Evolutionary conservation across 2,113 vertebrate genomes (phyloP).

Genomic region (Peromyscus leucopus): DNA sequence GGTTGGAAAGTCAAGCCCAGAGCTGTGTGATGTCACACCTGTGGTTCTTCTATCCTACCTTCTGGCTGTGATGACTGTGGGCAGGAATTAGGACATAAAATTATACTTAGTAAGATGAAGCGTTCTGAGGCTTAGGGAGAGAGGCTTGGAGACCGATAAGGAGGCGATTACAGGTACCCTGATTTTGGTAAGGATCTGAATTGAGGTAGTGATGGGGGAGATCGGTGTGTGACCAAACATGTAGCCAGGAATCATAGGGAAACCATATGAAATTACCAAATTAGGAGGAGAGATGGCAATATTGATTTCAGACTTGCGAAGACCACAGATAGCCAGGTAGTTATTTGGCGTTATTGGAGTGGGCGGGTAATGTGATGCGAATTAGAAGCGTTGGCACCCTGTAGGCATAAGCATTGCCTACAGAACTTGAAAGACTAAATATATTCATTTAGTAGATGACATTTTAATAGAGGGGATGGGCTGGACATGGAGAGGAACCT

Average conservation of each 20-base stretch:
- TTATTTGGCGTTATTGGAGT: neutral
- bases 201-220: neutral
- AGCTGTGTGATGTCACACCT: no score
- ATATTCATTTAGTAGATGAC: neutral
- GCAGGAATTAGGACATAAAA: neutral
- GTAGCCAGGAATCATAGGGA: neutral
- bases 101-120: neutral
- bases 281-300: neutral
- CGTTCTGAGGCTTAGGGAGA: neutral
- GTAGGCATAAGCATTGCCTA: neutral
- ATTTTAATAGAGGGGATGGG: neutral
- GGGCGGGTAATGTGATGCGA: neutral
- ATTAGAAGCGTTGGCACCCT: neutral
- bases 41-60: neutral
- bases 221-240: neutral
- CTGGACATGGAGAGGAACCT: no score
- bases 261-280: neutral
- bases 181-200: neutral
- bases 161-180: neutral
- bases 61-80: fast-evolving
- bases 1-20: neutral
- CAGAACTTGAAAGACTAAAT: neutral
- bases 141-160: neutral
- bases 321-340: neutral
- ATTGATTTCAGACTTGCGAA: neutral